Base-by-base conservation (phyloP, 2,888 invertebrate genomes). In the Agrochola litura region DNA sequence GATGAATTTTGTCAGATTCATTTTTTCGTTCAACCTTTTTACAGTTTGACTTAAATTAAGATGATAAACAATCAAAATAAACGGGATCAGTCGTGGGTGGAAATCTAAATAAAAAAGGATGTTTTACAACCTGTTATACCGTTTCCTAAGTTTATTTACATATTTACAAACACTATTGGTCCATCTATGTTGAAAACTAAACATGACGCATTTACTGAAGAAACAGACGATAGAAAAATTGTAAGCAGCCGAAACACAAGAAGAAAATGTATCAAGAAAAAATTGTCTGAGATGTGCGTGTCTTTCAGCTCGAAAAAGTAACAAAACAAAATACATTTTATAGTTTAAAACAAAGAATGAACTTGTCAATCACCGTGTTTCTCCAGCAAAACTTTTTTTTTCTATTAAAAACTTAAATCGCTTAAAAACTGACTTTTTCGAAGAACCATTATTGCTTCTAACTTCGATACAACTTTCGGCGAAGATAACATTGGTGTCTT, bases 101-200 rank as follows among this genome's bases (percentile, higher is more conserved):
- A 88, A 90, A 88, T 87, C 77, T 83, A 88, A 91, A 90, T 87
- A 85, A 88, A 89, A 88, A 88, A 78, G 90, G 89, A 90, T 91
- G 87, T 82, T 82, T 90, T 92, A 94, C 93, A 95, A 95, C 94
- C 94, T 94, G 94, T 94, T 92, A 93, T 91, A 94, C 93, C 93
- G 93, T 92, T 93, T 88, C 80, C 93, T 95, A 93, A 92, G 52
- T 83, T 83, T 95, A 96, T 96, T 91, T 96, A 96, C 96, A 96
- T 96, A 96, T 96, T 89, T 96, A 96, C 96, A 96, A 90, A 92
- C 92, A 91, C 95, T 95, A 94, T 96, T 96, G 96, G 96, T 96
- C 96, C 96, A 92, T 95, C 96, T 96, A 96, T 95, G 89, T 93
- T 92, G 91, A 90, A 93, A 95, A 93, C 83, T 78, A 91, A 92